Conservation (phyloP, 2,888 invertebrate genomes). For the Agrochola lota region DNA sequence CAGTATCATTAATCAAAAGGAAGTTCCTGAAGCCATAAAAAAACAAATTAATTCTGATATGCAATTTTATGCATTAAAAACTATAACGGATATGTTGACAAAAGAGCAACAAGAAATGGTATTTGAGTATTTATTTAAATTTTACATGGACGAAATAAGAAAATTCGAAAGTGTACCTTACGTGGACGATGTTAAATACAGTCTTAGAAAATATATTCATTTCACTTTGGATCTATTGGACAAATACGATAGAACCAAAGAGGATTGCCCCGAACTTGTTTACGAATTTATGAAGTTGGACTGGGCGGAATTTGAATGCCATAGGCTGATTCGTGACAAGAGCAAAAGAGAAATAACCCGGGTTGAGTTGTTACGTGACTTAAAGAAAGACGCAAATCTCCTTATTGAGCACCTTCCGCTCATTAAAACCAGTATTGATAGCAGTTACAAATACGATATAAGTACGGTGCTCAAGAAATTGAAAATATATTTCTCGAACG, state of each 20-base stretch:
- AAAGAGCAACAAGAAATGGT: constrained; percentile 52
- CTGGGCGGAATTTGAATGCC: constrained; percentile 49
- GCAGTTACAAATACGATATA: constrained; percentile 48
- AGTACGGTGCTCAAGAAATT: constrained; percentile 74
- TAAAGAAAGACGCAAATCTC: constrained; percentile 54
- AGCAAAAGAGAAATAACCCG: not conserved
- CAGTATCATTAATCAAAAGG: constrained; percentile 71
- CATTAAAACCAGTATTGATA: constrained; percentile 33
- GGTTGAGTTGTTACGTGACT: constrained; percentile 31
- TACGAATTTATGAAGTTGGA: constrained; percentile 70
- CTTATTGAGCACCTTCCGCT: constrained; percentile 43
- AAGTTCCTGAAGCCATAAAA: constrained; percentile 65
- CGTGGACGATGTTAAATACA: constrained; percentile 56
- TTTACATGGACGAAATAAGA: constrained; percentile 67
- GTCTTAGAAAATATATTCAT: constrained; percentile 58
- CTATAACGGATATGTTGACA: constrained; percentile 27
- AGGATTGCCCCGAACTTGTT: constrained; percentile 73
- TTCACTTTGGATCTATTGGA: constrained; percentile 65
- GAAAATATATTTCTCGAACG: constrained; percentile 76
- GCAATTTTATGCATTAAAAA: constrained; percentile 47
- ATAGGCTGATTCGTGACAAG: constrained; percentile 17
- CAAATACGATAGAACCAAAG: constrained; percentile 67
- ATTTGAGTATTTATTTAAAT: constrained; percentile 62
- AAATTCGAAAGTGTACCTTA: constrained; percentile 59
- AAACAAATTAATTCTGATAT: constrained; percentile 44